Evolutionary conservation across 2,888 invertebrate species (phyloP).

Genomic region (Dorcus hopei): DNA sequence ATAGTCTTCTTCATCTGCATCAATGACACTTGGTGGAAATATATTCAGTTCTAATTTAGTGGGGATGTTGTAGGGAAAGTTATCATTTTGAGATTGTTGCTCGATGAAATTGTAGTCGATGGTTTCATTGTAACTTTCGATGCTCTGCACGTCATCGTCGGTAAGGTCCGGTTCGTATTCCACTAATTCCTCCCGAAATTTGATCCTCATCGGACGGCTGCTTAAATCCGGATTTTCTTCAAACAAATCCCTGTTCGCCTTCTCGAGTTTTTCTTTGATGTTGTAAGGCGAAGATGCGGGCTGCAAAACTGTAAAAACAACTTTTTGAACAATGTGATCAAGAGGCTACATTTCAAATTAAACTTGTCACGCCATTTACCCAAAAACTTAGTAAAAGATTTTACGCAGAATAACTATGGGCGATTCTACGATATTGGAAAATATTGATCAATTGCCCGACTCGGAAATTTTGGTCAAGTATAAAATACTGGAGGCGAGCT

Average conservation of each 20-base stretch:
- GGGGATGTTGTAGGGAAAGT: neutral
- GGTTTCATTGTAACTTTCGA: constrained; percentile 43
- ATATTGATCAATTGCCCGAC: no score
- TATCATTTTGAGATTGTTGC: constrained; percentile 19
- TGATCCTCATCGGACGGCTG: constrained; percentile 45
- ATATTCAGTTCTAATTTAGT: constrained; percentile 16
- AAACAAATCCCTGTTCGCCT: constrained; percentile 54
- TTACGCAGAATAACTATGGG: no score
- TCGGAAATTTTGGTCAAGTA: no score
- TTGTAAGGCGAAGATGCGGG: constrained; percentile 55
- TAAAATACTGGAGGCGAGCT: no score
- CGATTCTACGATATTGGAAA: no score
- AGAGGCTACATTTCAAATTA: neutral
- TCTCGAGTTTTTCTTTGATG: constrained; percentile 54
- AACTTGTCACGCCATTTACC: neutral
- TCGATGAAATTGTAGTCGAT: constrained; percentile 16
- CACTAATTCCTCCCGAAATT: constrained; percentile 51
- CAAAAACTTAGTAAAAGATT: no score
- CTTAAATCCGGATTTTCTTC: constrained; percentile 31
- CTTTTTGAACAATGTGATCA: neutral
- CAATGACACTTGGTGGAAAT: constrained; percentile 12
- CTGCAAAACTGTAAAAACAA: constrained; percentile 44
- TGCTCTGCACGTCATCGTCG: constrained; percentile 46
- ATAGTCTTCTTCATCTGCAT: constrained; percentile 14
- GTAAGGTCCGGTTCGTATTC: constrained; percentile 52